Evolutionary conservation across 2,888 invertebrate species (phyloP).

Genomic region (Caenorhabditis plicata): DNA sequence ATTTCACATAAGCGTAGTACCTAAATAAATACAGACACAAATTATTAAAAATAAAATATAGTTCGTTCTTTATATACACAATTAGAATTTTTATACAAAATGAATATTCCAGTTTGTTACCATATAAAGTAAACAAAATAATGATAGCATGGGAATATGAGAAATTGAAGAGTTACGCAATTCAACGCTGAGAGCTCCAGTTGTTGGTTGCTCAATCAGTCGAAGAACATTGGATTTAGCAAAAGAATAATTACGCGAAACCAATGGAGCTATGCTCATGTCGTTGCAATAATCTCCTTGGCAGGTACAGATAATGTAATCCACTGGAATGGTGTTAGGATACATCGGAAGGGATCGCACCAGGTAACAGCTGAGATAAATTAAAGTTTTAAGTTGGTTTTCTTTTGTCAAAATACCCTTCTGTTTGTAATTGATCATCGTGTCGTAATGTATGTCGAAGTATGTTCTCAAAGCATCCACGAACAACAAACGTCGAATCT

Average conservation of each 20-base stretch:
- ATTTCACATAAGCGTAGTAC: no score
- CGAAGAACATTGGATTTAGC: conserved; percentile 10
- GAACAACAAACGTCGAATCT: conserved; percentile 38
- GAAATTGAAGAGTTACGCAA: no score
- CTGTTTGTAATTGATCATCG: conserved; percentile 22
- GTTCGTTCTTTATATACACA: no score
- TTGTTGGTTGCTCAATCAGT: no score
- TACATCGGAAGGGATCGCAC: conserved; percentile 39
- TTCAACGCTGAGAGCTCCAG: no score
- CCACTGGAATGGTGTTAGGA: conserved; percentile 32
- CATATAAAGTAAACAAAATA: no score
- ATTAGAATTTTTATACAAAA: no score
- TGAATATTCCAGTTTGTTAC: no score
- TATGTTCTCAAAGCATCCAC: conserved; percentile 43
- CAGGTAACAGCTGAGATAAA: conserved; percentile 39
- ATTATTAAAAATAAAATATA: no score
- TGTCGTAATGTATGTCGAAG: conserved; percentile 31
- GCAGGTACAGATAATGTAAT: conserved; percentile 45
- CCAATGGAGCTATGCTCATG: conserved; percentile 13
- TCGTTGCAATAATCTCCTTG: conserved; percentile 42
- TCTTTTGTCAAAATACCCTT: conserved; percentile 20
- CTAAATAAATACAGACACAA: no score
- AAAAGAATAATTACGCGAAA: conserved; percentile 19
- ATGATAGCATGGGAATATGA: conserved; percentile 12
- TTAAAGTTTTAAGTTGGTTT: no score